phyloP scores from a whole-genome alignment of 2,888 invertebrate genomes.

The Leptarthrus brevirostris region DNA sequence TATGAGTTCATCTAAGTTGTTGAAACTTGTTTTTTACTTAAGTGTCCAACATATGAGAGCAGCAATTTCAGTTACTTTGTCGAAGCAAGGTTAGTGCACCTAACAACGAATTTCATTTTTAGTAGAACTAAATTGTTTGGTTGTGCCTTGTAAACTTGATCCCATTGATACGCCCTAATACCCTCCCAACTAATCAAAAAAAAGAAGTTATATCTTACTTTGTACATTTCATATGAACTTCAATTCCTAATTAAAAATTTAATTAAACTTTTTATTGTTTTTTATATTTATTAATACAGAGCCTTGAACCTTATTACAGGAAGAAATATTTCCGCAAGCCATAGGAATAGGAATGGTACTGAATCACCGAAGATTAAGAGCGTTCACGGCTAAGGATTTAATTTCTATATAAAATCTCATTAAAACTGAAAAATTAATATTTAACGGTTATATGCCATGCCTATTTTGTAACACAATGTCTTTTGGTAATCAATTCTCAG shows the following conservation, averaged over 20 bases:
- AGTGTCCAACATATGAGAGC: constrained; percentile 7
- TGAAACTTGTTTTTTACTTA: constrained; percentile 4
- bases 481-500: background rate
- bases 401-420: background rate
- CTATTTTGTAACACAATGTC: background rate
- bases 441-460: constrained; percentile 9
- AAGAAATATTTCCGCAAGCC: no score
- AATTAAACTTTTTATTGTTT: no score
- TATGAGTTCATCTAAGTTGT: background rate
- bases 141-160: background rate
- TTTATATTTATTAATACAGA: no score
- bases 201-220: constrained; percentile 9
- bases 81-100: background rate
- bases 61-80: background rate
- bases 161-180: constrained; percentile 21
- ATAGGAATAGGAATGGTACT: no score
- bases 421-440: constrained; percentile 8
- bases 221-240: background rate
- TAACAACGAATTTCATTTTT: constrained; percentile 2
- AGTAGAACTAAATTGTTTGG: no score
- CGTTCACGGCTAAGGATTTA: background rate
- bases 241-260: background rate
- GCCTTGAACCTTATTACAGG: no score
- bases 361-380: background rate
- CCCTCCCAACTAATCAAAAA: no score